phyloP scores from a whole-genome alignment of 1,140 invertebrate species.

The Chrysopa pallens region DNA sequence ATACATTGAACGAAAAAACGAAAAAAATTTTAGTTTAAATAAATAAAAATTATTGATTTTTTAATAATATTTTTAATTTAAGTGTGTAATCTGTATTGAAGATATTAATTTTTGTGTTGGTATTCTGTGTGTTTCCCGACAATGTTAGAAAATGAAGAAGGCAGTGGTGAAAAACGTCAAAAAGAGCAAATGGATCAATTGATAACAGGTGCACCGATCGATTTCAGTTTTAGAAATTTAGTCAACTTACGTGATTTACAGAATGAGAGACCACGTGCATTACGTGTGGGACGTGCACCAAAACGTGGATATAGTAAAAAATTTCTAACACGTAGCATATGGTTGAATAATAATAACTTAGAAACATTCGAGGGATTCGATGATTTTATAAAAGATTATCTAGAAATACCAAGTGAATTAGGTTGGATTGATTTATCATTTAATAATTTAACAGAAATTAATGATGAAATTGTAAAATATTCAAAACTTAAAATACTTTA shows the following conservation, averaged over 20 bases:
- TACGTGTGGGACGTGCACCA: conserved; percentile 21
- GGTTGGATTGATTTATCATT: conserved; percentile 33
- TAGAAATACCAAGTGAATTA: conserved; percentile 23
- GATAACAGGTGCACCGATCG: background rate
- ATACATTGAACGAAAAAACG: too few species aligned
- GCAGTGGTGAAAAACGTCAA: too few species aligned
- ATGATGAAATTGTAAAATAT: conserved; percentile 19
- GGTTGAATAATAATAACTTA: conserved; percentile 32
- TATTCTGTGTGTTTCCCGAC: too few species aligned
- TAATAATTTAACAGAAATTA: conserved; percentile 27
- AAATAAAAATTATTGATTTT: too few species aligned
- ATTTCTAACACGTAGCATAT: conserved; percentile 27
- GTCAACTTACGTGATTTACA: conserved; percentile 8
- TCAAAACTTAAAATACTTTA: conserved; percentile 21
- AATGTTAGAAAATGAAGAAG: too few species aligned
- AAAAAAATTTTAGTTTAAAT: too few species aligned
- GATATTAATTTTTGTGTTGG: too few species aligned
- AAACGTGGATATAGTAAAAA: conserved; percentile 17
- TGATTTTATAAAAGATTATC: conserved; percentile 17
- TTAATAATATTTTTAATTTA: too few species aligned
- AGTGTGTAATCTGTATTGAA: too few species aligned
- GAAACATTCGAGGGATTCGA: conserved; percentile 20
- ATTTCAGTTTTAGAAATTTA: conserved; percentile 1
- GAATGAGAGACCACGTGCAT: conserved; percentile 11
- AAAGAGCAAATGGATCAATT: too few species aligned